Conservation (phyloP, 2,113 vertebrate species). For the Sinocyclocheilus grahami region DNA sequence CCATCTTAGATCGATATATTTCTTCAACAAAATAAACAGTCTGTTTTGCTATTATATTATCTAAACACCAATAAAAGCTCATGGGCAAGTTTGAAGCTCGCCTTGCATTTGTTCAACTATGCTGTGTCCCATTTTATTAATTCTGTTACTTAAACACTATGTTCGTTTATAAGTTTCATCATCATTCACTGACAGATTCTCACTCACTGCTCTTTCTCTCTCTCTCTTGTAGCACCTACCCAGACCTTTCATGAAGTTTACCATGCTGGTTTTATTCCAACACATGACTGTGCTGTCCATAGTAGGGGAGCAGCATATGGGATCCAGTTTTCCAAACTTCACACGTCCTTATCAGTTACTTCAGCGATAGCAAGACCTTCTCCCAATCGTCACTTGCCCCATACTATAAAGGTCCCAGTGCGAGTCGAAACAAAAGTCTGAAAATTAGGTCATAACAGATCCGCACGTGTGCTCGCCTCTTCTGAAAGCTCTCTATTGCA, state of each 20-base stretch:
- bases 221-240: slow-evolving; percentile 80
- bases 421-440: not conserved
- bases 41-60: not conserved
- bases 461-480: slow-evolving; percentile 45
- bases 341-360: slow-evolving; percentile 43
- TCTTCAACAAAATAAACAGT: not conserved
- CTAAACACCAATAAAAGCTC: not conserved
- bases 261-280: slow-evolving; percentile 91
- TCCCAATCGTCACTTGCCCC: slow-evolving; percentile 18
- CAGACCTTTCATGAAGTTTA: slow-evolving; percentile 92
- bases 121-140: not conserved
- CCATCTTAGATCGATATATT: not conserved
- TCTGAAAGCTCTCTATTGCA: slow-evolving; percentile 63
- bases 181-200: not conserved
- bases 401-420: not conserved
- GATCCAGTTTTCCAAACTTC: slow-evolving; percentile 63
- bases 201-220: not conserved
- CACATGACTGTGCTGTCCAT: slow-evolving; percentile 90
- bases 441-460: slow-evolving; percentile 36
- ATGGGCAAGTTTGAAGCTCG: not conserved
- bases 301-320: slow-evolving; percentile 63
- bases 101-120: not conserved
- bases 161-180: not conserved
- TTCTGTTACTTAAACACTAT: not conserved
- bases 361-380: slow-evolving; percentile 47